Conservation (phyloP, 2,888 invertebrate genomes). For the Mesorhabditis belari region DNA sequence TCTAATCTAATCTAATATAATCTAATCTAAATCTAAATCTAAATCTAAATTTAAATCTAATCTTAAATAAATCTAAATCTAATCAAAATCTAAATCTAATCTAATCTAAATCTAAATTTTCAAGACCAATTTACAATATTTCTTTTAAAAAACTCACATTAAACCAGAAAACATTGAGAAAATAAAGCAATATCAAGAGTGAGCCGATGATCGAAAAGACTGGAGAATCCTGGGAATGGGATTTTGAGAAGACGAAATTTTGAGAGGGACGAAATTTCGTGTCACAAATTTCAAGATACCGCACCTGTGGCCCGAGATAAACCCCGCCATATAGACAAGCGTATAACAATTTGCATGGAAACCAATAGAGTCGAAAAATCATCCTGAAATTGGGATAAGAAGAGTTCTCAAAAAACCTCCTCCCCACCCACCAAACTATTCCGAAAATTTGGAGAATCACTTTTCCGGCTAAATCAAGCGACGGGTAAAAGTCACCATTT, state of each 20-base stretch:
- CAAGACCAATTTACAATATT: background rate
- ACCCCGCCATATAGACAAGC: constrained; percentile 38
- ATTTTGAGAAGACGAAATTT: too few species aligned
- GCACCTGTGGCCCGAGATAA: constrained; percentile 30
- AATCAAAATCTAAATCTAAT: too few species aligned
- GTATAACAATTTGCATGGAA: constrained; percentile 37
- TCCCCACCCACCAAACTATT: constrained; percentile 27
- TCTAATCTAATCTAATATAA: background rate
- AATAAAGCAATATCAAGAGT: constrained; percentile 32
- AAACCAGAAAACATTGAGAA: constrained; percentile 45
- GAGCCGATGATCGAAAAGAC: constrained; percentile 33
- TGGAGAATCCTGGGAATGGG: constrained; percentile 16
- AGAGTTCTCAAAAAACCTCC: too few species aligned
- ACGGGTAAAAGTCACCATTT: constrained; percentile 31
- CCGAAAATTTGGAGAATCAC: constrained; percentile 36
- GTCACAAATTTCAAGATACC: background rate
- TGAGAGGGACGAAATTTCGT: too few species aligned
- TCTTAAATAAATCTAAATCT: too few species aligned
- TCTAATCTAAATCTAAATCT: background rate
- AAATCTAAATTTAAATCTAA: too few species aligned
- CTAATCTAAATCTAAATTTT: too few species aligned
- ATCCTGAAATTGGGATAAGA: constrained; percentile 12
- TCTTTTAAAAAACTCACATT: constrained; percentile 22
- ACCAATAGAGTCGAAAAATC: constrained; percentile 42
- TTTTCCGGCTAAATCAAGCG: constrained; percentile 28